A percentile compares a stretch with the other conserved stretches of the same genome.
Conservation (phyloP, 2,113 vertebrate genomes). For the Catharus minimus region DNA sequence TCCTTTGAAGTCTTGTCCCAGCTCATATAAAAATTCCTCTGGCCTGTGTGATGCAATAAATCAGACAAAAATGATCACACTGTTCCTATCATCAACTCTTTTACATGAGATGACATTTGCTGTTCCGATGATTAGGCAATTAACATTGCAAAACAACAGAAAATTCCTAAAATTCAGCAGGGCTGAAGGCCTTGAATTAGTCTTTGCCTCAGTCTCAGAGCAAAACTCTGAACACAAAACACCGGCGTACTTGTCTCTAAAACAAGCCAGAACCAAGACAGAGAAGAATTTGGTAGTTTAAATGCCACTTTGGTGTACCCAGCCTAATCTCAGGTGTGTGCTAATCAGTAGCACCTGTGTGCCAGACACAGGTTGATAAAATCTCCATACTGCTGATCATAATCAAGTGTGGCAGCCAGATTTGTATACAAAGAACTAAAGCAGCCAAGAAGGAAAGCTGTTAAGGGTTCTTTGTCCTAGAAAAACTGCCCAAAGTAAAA, state of each 20-base stretch:
- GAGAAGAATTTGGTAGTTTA: not conserved
- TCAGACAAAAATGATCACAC: not conserved
- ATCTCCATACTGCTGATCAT: not conserved
- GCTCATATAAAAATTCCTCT: conserved; percentile 21
- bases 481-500: not conserved
- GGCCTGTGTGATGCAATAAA: not conserved
- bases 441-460: not conserved
- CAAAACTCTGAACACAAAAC: not conserved
- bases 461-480: not conserved
- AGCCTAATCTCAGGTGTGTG: not conserved
- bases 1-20: conserved; percentile 22
- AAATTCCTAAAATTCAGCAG: not conserved
- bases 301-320: not conserved
- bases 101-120: not conserved
- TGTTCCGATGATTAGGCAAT: not conserved
- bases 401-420: not conserved
- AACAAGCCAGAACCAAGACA: not conserved
- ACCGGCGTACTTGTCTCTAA: not conserved
- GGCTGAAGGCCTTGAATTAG: not conserved
- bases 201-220: not conserved
- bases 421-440: not conserved
- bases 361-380: not conserved
- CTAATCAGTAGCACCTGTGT: not conserved
- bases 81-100: not conserved
- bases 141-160: not conserved